A percentile compares a stretch with the other conserved stretches of the same genome.
Evolutionary conservation across 2,888 invertebrate genomes (phyloP).

Genomic region (Tortrix viridana): DNA sequence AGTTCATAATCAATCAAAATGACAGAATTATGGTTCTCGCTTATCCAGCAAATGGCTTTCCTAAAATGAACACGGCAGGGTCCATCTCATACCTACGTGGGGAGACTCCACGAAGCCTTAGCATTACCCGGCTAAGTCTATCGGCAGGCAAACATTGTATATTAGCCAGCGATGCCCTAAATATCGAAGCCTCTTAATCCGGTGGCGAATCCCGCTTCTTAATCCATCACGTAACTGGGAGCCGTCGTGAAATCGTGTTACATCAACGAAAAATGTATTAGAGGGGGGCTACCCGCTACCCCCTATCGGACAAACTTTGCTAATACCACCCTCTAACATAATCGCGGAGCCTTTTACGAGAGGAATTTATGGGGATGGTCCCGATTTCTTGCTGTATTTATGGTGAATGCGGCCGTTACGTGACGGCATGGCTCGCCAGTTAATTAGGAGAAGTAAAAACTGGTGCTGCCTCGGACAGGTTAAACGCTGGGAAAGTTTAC

Average conservation of each 20-base stretch:
- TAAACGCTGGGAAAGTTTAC: conserved; percentile 34
- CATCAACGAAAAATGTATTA: conserved; percentile 86
- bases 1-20: too few species aligned
- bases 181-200: conserved; percentile 80
- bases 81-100: conserved; percentile 37
- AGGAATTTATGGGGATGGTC: conserved; percentile 83
- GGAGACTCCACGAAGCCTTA: conserved; percentile 46
- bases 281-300: conserved; percentile 59
- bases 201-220: conserved; percentile 78
- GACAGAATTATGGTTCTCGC: neutral
- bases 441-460: conserved; percentile 76
- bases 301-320: conserved; percentile 83
- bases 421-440: conserved; percentile 70
- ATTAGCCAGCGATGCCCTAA: conserved; percentile 77
- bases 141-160: conserved; percentile 78
- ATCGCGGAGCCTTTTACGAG: conserved; percentile 84
- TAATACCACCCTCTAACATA: conserved; percentile 84
- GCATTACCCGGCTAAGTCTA: conserved; percentile 71
- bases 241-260: conserved; percentile 85
- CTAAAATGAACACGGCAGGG: conserved; percentile 34
- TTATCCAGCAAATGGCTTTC: conserved; percentile 36
- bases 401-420: conserved; percentile 76
- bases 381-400: conserved; percentile 83
- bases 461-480: conserved; percentile 35
- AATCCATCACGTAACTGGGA: conserved; percentile 85